A percentile compares a stretch with the other conserved stretches of the same genome.
phyloP scores from a whole-genome alignment of 2,797 vertebrate species.

The Xenops minutus region DNA sequence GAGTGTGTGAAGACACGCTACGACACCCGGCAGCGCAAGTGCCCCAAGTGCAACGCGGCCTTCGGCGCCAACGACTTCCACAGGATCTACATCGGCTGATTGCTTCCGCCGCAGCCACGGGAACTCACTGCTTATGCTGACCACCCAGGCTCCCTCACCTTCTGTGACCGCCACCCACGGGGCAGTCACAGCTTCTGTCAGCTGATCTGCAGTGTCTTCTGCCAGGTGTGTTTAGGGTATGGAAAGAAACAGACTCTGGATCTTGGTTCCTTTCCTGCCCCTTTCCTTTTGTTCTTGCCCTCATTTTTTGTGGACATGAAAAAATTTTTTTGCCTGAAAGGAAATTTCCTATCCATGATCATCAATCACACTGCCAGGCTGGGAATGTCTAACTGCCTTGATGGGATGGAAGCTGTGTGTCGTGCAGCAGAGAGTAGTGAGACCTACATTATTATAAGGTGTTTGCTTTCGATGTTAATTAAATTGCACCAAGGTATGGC shows the following conservation, averaged over 20 bases:
- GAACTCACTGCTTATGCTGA: background rate
- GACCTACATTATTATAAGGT: background rate
- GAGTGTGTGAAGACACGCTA: conserved; percentile 97
- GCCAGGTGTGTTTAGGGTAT: background rate
- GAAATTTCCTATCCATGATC: background rate
- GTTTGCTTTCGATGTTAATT: background rate
- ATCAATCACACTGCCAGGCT: background rate
- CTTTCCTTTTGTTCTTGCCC: background rate
- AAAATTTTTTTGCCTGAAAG: background rate
- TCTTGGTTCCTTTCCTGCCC: background rate
- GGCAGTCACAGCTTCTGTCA: background rate
- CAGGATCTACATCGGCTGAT: conserved; percentile 94
- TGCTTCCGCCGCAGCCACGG: background rate
- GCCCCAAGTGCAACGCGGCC: conserved; percentile 95
- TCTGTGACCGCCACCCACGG: background rate
- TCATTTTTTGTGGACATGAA: background rate
- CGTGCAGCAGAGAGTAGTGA: background rate
- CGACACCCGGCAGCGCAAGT: conserved; percentile 96
- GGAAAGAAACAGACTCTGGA: background rate
- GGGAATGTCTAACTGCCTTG: background rate
- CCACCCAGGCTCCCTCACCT: background rate
- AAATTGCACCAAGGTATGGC: background rate
- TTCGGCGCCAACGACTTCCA: conserved; percentile 98
- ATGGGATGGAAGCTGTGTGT: background rate
- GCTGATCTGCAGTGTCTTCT: background rate